These are phyloP conservation scores for Pammene aurita DNA, from an alignment of 2,888 invertebrate genomes.

Conservation along the genomic window DNA sequence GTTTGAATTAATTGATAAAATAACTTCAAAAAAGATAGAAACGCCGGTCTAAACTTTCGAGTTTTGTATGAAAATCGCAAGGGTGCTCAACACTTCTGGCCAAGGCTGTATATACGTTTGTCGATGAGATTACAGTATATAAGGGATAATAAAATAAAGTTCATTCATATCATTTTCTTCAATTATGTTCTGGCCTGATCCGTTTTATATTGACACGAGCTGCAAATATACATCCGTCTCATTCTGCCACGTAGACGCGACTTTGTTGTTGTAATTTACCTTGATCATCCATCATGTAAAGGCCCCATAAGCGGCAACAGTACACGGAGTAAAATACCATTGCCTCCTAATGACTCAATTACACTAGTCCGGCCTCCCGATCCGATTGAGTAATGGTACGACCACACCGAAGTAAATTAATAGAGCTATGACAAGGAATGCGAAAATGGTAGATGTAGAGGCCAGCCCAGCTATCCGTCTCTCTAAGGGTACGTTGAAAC, in stretches of 20 bases:
- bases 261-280: neutral
- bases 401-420: conserved; percentile 7
- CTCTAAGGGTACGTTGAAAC: neutral
- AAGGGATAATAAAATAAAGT: no score
- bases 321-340: neutral
- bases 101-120: no score
- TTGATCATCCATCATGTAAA: neutral
- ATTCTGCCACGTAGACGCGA: neutral
- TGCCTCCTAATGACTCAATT: conserved; percentile 19
- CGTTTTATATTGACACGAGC: no score
- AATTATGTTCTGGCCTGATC: no score
- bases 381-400: conserved; percentile 21
- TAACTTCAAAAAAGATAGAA: no score
- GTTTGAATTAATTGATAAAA: no score
- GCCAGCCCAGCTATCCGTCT: conserved; percentile 5
- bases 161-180: no score
- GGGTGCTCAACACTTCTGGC: no score
- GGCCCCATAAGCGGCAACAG: neutral
- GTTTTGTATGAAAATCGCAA: no score
- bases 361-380: neutral
- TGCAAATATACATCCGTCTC: neutral
- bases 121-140: no score
- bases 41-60: no score
- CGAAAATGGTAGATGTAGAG: conserved; percentile 4
- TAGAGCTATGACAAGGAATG: conserved; percentile 19